Conservation (phyloP, 2,888 invertebrate genomes). For the Idaea straminata region DNA sequence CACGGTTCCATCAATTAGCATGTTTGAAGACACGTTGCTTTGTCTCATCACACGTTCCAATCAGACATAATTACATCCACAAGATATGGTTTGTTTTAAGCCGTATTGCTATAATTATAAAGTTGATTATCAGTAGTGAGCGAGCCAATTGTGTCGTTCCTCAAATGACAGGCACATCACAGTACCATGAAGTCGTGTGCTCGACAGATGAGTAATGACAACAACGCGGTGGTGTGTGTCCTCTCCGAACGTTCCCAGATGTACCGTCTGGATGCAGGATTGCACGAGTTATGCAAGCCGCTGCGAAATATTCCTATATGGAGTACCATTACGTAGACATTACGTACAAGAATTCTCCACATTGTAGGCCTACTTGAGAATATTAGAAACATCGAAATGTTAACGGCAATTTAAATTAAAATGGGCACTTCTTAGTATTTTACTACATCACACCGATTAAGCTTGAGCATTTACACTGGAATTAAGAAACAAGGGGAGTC, state of each 20-base stretch:
- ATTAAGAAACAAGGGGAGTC: slow-evolving; percentile 24
- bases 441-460: slow-evolving; percentile 26
- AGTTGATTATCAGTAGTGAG: slow-evolving; percentile 49
- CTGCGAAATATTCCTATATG: slow-evolving; percentile 47
- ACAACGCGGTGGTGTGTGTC: slow-evolving; percentile 68
- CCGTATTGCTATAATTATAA: slow-evolving; percentile 44
- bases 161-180: slow-evolving; percentile 47
- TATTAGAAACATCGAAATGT: slow-evolving; percentile 39
- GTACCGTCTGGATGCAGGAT: slow-evolving; percentile 62
- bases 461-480: slow-evolving; percentile 14
- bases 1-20: slow-evolving; percentile 74
- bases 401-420: slow-evolving; percentile 24
- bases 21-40: slow-evolving; percentile 72
- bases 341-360: slow-evolving; percentile 43
- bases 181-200: slow-evolving; percentile 68
- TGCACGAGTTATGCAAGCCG: slow-evolving; percentile 63
- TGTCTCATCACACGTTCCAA: slow-evolving; percentile 42
- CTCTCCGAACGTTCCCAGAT: slow-evolving; percentile 69
- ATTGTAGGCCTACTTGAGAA: slow-evolving; percentile 33
- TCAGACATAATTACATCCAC: slow-evolving; percentile 37
- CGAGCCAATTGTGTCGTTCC: slow-evolving; percentile 52
- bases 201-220: slow-evolving; percentile 78
- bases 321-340: slow-evolving; percentile 18
- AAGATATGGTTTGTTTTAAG: slow-evolving; percentile 34
- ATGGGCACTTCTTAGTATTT: slow-evolving; percentile 19